Conservation (phyloP, 2,113 vertebrate species). For the Mixornis gularis region DNA sequence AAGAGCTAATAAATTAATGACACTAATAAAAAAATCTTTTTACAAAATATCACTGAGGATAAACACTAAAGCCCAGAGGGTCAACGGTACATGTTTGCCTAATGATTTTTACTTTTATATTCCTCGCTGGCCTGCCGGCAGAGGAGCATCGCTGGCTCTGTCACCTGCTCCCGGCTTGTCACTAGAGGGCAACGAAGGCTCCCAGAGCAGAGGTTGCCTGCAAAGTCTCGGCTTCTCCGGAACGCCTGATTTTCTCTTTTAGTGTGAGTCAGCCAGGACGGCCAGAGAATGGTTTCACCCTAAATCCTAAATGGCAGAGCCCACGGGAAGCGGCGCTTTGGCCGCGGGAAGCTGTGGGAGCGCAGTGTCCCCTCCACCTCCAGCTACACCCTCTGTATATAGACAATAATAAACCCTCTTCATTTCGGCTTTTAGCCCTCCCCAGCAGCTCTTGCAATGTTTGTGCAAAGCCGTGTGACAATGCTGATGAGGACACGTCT, state of each 20-base stretch:
- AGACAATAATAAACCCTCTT: not conserved
- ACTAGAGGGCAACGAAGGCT: not conserved
- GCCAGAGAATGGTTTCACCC: accelerated
- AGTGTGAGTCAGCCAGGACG: accelerated
- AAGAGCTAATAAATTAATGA: not conserved
- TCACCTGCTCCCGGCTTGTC: not conserved
- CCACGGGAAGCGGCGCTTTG: accelerated
- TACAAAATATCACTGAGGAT: not conserved
- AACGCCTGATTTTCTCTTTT: accelerated
- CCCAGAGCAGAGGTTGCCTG: accelerated
- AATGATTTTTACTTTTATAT: accelerated
- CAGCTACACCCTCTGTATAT: accelerated
- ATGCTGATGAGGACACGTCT: accelerated
- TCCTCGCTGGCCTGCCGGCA: accelerated
- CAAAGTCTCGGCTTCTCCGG: accelerated
- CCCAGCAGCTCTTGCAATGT: not conserved
- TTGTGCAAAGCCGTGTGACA: accelerated
- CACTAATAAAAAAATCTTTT: not conserved
- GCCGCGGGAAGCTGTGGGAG: not conserved
- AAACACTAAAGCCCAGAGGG: not conserved
- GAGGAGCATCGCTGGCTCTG: not conserved
- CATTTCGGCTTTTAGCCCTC: not conserved
- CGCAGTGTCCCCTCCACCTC: not conserved
- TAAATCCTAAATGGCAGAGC: accelerated
- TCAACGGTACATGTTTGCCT: accelerated